Evolutionary conservation across 1,140 invertebrate genomes (phyloP).

Genomic region (Phymorhynchus buccinoides): DNA sequence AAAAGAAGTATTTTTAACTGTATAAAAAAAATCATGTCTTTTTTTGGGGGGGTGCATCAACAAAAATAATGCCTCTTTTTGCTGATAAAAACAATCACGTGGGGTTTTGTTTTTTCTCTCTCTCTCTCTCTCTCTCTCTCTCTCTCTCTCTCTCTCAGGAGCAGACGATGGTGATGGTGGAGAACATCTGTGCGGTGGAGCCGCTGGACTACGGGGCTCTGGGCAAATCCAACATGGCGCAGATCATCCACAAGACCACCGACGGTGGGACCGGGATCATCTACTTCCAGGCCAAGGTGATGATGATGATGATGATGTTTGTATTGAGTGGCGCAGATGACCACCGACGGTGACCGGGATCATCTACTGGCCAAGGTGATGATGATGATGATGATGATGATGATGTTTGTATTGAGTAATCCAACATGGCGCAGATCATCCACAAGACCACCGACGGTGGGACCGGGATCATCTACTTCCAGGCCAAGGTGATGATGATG

Average conservation of each 20-base stretch:
- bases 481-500: slow-evolving; percentile 2
- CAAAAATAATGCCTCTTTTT: too few species aligned
- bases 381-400: too few species aligned
- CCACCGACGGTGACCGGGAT: slow-evolving; percentile 48
- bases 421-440: slow-evolving; percentile 55
- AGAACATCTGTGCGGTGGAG: slow-evolving; percentile 60
- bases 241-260: slow-evolving; percentile 51
- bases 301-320: not conserved
- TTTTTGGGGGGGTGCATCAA: too few species aligned
- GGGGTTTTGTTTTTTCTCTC: too few species aligned
- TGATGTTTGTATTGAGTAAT: too few species aligned
- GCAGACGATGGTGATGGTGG: slow-evolving; percentile 51
- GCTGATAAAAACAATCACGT: too few species aligned
- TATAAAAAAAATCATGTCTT: too few species aligned
- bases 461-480: slow-evolving; percentile 56
- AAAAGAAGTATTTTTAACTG: too few species aligned
- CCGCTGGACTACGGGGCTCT: slow-evolving; percentile 56
- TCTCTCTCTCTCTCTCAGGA: slow-evolving; percentile 40
- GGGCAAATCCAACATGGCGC: slow-evolving; percentile 58
- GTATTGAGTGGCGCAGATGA: slow-evolving; percentile 25
- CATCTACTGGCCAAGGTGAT: slow-evolving; percentile 40
- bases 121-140: too few species aligned
- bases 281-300: slow-evolving; percentile 60
- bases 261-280: slow-evolving; percentile 51
- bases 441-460: slow-evolving; percentile 46